Evolutionary conservation across 1,140 invertebrate genomes (phyloP).

Genomic region (Pseudoatta argentina): DNA sequence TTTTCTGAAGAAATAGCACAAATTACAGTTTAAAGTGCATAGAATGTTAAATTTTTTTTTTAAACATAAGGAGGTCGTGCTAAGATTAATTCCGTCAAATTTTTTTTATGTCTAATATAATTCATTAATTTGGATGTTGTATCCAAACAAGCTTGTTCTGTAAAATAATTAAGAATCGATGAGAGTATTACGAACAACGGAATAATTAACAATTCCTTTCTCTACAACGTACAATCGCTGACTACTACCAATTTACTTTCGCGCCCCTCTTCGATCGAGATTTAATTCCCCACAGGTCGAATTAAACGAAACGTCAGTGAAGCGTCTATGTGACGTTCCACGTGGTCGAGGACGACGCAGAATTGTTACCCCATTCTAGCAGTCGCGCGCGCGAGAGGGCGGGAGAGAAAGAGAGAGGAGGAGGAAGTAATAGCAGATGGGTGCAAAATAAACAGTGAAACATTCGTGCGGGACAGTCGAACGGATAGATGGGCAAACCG

Average conservation of each 20-base stretch:
- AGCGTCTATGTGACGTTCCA: constrained; percentile 59
- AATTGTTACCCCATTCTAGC: constrained; percentile 46
- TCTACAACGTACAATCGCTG: constrained; percentile 19
- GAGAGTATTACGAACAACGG: background rate
- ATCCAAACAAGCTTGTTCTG: background rate
- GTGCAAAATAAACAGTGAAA: constrained; percentile 63
- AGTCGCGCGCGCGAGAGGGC: background rate
- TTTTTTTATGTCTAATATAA: background rate
- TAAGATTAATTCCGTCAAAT: background rate
- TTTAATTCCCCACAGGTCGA: constrained; percentile 68
- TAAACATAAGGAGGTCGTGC: background rate
- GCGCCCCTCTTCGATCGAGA: constrained; percentile 26
- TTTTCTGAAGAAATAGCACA: background rate
- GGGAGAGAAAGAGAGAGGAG: background rate
- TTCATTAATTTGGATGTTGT: background rate
- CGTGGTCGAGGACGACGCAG: constrained; percentile 43
- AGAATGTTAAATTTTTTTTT: background rate
- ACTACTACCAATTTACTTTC: constrained; percentile 59
- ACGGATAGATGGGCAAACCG: constrained; percentile 45
- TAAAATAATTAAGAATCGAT: background rate
- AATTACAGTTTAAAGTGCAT: background rate
- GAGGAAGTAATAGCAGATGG: constrained; percentile 15
- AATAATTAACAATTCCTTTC: background rate
- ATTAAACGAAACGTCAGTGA: constrained; percentile 71
- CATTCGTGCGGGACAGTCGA: constrained; percentile 18